A percentile compares a stretch with the other conserved stretches of the same genome.
Conservation (phyloP, 2,797 vertebrate species). For the Bufotes viridis region DNA sequence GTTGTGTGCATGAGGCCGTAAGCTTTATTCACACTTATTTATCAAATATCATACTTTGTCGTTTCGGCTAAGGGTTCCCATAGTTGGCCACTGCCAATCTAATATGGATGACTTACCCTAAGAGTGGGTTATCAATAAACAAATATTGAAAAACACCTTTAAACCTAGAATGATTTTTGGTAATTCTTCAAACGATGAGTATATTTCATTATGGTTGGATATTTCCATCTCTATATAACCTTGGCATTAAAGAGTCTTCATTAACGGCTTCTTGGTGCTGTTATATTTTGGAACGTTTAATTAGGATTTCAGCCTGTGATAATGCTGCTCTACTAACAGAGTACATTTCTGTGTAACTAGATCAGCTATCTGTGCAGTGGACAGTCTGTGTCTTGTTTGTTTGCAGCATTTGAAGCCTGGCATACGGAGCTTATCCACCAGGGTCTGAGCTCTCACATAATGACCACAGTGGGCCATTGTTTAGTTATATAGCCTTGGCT, state of each 20-base stretch:
- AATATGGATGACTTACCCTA: no score
- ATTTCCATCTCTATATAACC: no score
- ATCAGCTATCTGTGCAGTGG: not conserved
- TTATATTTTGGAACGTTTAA: not conserved
- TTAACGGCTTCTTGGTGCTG: not conserved
- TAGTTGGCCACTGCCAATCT: no score
- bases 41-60: no score
- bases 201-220: no score
- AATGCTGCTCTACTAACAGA: not conserved
- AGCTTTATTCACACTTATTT: no score
- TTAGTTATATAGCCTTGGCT: constrained; percentile 53
- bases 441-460: constrained; percentile 38
- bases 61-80: no score
- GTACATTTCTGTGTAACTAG: not conserved
- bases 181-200: no score
- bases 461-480: constrained; percentile 60
- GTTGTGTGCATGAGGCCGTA: no score
- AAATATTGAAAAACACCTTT: no score
- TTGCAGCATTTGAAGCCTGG: constrained; percentile 29
- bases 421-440: constrained; percentile 32
- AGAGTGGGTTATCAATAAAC: no score
- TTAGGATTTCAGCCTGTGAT: not conserved
- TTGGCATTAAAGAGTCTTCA: not conserved
- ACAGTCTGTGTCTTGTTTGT: constrained; percentile 34
- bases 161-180: no score